These are phyloP conservation scores for Palythoa grandiflora DNA, from an alignment of 92 coral and sea anemone genomes.

Conservation along the genomic window DNA sequence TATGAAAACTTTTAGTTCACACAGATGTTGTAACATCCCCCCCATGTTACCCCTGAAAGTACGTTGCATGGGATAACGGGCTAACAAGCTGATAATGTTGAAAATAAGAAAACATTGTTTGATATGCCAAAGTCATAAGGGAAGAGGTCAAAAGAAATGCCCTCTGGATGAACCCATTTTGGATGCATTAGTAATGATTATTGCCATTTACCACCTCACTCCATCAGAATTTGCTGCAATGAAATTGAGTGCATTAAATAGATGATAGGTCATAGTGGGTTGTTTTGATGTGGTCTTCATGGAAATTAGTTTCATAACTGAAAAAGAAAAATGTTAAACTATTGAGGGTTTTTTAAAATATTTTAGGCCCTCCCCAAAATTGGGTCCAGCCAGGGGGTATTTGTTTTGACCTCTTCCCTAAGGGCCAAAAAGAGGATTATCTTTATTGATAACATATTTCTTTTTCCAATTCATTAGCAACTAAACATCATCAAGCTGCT, in stretches of 20 bases:
- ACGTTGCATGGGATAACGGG: not conserved
- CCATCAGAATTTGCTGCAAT: conserved; percentile 2
- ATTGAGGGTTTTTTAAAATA: not conserved
- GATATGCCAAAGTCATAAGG: conserved; percentile 4
- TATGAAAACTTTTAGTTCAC: not conserved
- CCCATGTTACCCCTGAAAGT: conserved; percentile 6
- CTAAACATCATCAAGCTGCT: conserved; percentile 4
- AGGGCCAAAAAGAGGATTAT: not conserved
- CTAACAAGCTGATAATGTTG: conserved; percentile 11
- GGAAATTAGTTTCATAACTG: conserved; percentile 2
- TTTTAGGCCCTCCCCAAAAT: conserved; percentile 6
- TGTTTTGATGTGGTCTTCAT: conserved; percentile 3
- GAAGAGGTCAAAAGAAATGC: not conserved
- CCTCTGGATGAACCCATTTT: not conserved
- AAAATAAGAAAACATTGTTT: not conserved
- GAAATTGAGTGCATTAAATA: not conserved
- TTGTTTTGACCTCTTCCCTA: conserved; percentile 1
- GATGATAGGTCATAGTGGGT: conserved; percentile 9
- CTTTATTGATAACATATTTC: not conserved
- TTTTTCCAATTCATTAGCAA: conserved; percentile 9
- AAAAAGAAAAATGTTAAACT: not conserved
- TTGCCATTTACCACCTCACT: conserved; percentile 5
- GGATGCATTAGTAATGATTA: conserved; percentile 10
- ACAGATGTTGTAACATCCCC: not conserved
- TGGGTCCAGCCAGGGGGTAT: conserved; percentile 4